Conservation (phyloP, 2,113 vertebrate genomes). For the Crotalus horridus region DNA sequence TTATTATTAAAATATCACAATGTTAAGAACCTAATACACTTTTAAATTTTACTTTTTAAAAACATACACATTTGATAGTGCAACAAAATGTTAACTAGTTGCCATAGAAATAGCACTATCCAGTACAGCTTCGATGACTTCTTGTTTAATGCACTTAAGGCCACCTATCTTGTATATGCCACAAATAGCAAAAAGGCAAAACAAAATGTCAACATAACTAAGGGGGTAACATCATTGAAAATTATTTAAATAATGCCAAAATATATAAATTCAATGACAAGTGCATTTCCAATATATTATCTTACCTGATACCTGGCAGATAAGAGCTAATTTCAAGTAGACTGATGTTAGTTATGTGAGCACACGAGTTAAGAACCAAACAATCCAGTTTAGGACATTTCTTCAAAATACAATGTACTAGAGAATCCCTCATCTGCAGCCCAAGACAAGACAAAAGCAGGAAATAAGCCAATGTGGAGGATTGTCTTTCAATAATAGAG, state of each 20-base stretch:
- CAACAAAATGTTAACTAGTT: neutral
- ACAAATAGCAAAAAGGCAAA: neutral
- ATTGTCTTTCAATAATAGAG: neutral
- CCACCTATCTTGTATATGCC: neutral
- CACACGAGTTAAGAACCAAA: slow-evolving; percentile 63
- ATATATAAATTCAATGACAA: neutral
- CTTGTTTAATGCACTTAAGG: neutral
- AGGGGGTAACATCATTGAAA: neutral
- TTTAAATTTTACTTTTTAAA: neutral
- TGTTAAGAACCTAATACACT: neutral
- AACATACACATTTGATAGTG: neutral
- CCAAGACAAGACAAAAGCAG: neutral
- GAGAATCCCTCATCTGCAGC: slow-evolving; percentile 52
- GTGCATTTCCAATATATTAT: neutral
- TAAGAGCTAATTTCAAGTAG: slow-evolving; percentile 61
- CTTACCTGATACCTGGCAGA: slow-evolving; percentile 38
- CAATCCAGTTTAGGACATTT: slow-evolving; percentile 51
- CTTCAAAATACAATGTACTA: slow-evolving; percentile 54
- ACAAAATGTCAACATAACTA: neutral
- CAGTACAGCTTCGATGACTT: neutral
- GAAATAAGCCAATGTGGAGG: neutral
- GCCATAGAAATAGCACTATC: neutral
- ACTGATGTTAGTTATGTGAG: slow-evolving; percentile 59
- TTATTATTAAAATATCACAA: neutral
- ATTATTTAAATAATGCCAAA: neutral